phyloP scores from a whole-genome alignment of 2,113 vertebrate genomes.

The Pseudorhombus dupliciocellatus region DNA sequence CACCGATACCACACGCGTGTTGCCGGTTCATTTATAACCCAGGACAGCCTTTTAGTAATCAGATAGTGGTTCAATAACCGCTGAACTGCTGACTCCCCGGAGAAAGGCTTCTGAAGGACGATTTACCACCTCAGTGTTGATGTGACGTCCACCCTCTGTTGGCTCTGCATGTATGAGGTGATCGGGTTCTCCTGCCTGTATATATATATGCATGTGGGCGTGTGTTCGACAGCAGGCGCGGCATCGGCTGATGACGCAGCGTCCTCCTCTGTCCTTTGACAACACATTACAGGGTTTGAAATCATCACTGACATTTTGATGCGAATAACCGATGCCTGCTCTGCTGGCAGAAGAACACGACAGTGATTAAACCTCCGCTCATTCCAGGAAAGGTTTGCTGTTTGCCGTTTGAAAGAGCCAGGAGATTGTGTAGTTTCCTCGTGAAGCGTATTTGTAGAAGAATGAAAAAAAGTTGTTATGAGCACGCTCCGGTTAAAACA shows the following conservation, averaged over 20 bases:
- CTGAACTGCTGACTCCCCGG: slow-evolving; percentile 75
- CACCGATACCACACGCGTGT: slow-evolving; percentile 63
- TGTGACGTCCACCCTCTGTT: slow-evolving; percentile 68
- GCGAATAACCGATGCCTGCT: slow-evolving; percentile 23
- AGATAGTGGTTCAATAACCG: slow-evolving; percentile 75
- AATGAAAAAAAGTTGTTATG: not conserved
- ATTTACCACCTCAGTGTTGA: slow-evolving; percentile 78
- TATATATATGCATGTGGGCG: not conserved
- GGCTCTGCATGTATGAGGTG: slow-evolving; percentile 43
- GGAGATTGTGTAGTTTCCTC: not conserved
- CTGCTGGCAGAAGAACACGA: slow-evolving; percentile 13
- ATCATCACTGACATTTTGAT: slow-evolving; percentile 36
- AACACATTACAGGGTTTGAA: slow-evolving; percentile 37
- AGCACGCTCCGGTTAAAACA: not conserved
- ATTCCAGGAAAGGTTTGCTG: too few relatives aligned
- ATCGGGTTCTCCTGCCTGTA: not conserved
- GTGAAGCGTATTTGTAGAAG: not conserved
- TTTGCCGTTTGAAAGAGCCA: not conserved
- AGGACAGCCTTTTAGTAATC: slow-evolving; percentile 77
- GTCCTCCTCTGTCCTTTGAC: slow-evolving; percentile 27
- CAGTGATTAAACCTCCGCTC: slow-evolving; percentile 37
- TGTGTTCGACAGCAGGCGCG: slow-evolving; percentile 47
- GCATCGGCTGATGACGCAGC: slow-evolving; percentile 38
- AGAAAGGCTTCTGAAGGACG: slow-evolving; percentile 73
- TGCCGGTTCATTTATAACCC: slow-evolving; percentile 72